Evolutionary conservation across 2,888 invertebrate species (phyloP), one percentile per base, ranked within the genome.

Genomic region (Luperina testacea): DNA sequence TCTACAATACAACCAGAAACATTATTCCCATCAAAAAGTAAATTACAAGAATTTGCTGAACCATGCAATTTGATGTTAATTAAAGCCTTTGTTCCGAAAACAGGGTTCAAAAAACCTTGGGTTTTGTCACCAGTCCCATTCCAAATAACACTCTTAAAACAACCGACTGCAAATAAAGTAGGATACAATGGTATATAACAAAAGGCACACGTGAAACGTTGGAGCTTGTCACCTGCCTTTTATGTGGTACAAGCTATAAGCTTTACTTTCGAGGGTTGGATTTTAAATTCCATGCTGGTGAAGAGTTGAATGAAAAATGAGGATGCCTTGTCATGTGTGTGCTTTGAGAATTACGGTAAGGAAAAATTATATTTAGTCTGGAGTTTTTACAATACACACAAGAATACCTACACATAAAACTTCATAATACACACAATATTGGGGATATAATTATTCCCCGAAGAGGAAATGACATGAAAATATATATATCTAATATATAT

Each of bases 151-250:
- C 75, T 70, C 80, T 81, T 84, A 82, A 82, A 83, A 87, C 85
- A 83, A 83, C 85, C 67, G 48, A 79, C 83, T 81, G 77, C 71
- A 87, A 89, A 88, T 89, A 88, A 85, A 84, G 80, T 81, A 75
- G 77, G 82, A 83, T 78, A 32, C 32, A 32, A 77, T 80, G 78
- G 88, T 85, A 77, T 88, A 87, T 78, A 78, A 90, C 90, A 87
- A 90, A 89, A 86, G 87, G 85, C 81, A 78, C 81, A 82, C 81
- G 80, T 87, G 81, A 71, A 78, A 68, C 72, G 77, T 78, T 83
- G 68, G 77, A 68, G 79, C 61, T 75, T 83, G 78, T 71, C 80
- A 77, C 78, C 67, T 81, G 57, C 63, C 77, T 74, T 82, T 86
- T 77, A 65, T 80, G 61, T 74, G 17, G 78, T 61, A 15, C 75